A percentile compares a stretch with the other conserved stretches of the same genome.
Evolutionary conservation across 2,797 vertebrate species (phyloP).

Genomic region (Xenops minutus): DNA sequence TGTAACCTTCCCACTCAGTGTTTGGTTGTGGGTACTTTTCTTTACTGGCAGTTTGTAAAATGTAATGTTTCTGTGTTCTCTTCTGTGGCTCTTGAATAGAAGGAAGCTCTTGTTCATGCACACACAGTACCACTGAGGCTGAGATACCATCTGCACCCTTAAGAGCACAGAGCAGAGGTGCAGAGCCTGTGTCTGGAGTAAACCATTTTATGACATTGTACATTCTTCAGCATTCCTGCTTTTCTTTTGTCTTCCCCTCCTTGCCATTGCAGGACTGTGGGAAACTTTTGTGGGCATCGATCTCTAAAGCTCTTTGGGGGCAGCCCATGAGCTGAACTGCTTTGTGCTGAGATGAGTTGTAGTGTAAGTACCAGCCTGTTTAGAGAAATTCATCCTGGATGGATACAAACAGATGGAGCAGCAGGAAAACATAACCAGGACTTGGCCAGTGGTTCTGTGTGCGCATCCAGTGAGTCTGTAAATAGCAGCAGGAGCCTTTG

Average conservation of each 20-base stretch:
- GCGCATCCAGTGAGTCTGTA: not conserved
- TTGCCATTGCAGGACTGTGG: not conserved
- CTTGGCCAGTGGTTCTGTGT: not conserved
- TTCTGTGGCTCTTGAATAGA: conserved; percentile 4
- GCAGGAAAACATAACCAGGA: not conserved
- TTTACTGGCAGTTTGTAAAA: not conserved
- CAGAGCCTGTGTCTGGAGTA: not conserved
- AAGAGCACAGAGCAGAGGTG: not conserved
- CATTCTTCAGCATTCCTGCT: not conserved
- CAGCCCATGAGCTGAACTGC: not conserved
- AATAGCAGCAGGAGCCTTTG: not conserved
- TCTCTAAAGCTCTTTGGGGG: not conserved
- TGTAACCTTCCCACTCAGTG: not conserved
- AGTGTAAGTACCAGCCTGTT: not conserved
- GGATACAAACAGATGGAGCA: not conserved
- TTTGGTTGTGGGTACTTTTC: not conserved
- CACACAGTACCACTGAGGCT: not conserved
- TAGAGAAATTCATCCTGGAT: not conserved
- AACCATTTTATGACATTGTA: not conserved
- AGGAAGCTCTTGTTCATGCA: not conserved
- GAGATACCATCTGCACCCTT: not conserved
- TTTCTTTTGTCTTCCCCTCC: not conserved
- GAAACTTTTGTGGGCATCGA: not conserved
- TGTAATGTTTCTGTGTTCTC: not conserved
- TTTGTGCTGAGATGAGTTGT: not conserved